These are phyloP conservation scores for Hycleus cichorii DNA, from an alignment of 1,140 invertebrate species.

Conservation along the genomic window DNA sequence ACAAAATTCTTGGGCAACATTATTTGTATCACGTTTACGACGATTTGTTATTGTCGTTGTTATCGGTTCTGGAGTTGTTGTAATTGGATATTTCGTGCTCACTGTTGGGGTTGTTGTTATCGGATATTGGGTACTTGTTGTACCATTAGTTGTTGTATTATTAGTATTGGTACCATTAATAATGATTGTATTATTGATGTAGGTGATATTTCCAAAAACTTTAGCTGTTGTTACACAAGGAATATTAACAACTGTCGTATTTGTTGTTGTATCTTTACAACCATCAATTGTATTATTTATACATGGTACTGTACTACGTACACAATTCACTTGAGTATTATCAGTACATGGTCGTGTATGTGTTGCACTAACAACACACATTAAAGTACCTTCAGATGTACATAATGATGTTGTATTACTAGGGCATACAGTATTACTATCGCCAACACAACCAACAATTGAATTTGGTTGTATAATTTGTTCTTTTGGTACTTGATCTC, in stretches of 20 bases:
- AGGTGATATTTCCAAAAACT: slow-evolving; percentile 5
- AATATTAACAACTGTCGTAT: slow-evolving; percentile 11
- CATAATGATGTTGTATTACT: slow-evolving; percentile 19
- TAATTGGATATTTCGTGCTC: neutral
- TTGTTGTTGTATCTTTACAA: slow-evolving; percentile 11
- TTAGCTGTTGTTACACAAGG: slow-evolving; percentile 16
- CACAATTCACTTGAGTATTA: slow-evolving; percentile 9
- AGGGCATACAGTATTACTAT: slow-evolving; percentile 14
- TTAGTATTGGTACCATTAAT: neutral
- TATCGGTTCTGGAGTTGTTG: slow-evolving; percentile 1
- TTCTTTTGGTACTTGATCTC: slow-evolving; percentile 12
- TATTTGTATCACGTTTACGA: neutral
- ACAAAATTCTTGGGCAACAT: slow-evolving; percentile 9
- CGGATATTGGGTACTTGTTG: neutral
- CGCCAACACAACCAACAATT: slow-evolving; percentile 18
- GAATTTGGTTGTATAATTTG: slow-evolving; percentile 6
- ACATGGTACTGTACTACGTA: slow-evolving; percentile 11
- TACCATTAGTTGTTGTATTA: neutral
- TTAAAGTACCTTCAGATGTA: slow-evolving; percentile 19
- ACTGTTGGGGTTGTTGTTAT: neutral
- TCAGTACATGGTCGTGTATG: slow-evolving; percentile 17
- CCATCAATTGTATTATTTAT: slow-evolving; percentile 8
- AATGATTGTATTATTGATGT: slow-evolving; percentile 13
- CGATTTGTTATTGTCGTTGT: slow-evolving; percentile 1
- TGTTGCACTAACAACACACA: slow-evolving; percentile 19